Evolutionary conservation across 2,888 invertebrate species (phyloP).

Genomic region (Polymixis lichenea): DNA sequence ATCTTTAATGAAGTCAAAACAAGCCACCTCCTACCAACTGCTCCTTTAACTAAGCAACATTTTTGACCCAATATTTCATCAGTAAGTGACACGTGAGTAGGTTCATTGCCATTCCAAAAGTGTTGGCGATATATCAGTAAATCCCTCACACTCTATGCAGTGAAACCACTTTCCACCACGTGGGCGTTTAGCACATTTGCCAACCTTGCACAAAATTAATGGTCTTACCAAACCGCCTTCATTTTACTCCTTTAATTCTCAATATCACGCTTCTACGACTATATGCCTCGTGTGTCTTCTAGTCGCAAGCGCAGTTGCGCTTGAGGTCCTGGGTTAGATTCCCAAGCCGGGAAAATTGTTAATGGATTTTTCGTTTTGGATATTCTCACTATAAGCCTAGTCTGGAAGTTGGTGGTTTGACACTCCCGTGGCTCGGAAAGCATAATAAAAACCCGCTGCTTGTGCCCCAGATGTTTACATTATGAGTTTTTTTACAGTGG

Average conservation of each 20-base stretch:
- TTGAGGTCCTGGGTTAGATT: not conserved
- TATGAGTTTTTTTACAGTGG: slow-evolving; percentile 82
- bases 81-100: not conserved
- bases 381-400: not conserved
- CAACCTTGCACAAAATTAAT: not conserved
- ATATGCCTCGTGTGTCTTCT: not conserved
- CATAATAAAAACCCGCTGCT: not conserved
- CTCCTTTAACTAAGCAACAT: not conserved
- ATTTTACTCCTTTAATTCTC: not conserved
- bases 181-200: not conserved
- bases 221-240: not conserved
- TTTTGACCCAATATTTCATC: not conserved
- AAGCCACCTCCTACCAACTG: not conserved
- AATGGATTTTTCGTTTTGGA: not conserved
- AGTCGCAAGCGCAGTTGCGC: not conserved
- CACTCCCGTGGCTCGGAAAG: not conserved
- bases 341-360: not conserved
- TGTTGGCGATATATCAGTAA: not conserved
- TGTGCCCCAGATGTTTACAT: not conserved
- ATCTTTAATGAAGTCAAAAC: not conserved
- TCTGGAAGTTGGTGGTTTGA: not conserved
- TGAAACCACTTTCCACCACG: not conserved
- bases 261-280: not conserved
- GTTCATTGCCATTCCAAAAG: not conserved
- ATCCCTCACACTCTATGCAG: not conserved